Evolutionary conservation across 2,888 invertebrate species (phyloP).

Genomic region (Cylindroiulus punctatus): DNA sequence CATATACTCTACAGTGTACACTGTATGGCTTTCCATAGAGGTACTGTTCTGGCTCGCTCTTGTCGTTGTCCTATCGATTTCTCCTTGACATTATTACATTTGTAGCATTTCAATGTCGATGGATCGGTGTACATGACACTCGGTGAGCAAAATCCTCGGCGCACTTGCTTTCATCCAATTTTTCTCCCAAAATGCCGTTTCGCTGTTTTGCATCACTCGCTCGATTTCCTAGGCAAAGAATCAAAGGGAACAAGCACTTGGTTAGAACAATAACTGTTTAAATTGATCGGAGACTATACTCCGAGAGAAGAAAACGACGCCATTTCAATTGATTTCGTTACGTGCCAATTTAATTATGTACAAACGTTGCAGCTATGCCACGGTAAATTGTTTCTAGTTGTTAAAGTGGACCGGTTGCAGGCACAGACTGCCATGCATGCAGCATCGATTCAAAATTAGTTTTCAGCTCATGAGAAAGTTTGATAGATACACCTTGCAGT

Average conservation of each 20-base stretch:
- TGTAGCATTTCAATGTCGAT: conserved; percentile 43
- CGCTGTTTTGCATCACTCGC: conserved; percentile 43
- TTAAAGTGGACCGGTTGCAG: neutral
- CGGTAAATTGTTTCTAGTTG: neutral
- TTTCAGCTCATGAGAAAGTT: neutral
- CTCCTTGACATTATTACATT: conserved; percentile 45
- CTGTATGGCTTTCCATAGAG: neutral
- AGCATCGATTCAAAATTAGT: neutral
- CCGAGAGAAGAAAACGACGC: neutral
- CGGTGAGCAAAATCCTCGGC: conserved; percentile 27
- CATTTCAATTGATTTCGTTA: conserved; percentile 23
- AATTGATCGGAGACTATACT: neutral
- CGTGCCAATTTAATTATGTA: conserved; percentile 20
- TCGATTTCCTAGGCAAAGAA: conserved; percentile 47
- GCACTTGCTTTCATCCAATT: conserved; percentile 34
- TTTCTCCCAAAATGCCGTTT: conserved; percentile 36
- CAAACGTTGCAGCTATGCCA: neutral
- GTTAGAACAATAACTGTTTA: conserved; percentile 45
- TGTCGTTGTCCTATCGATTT: conserved; percentile 47
- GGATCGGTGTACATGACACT: conserved; percentile 42
- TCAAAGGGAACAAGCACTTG: conserved; percentile 42
- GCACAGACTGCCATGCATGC: no score
- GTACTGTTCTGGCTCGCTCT: conserved; percentile 39
- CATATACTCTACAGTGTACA: neutral
- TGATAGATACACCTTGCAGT: neutral